These are phyloP conservation scores for Pangasianodon hypophthalmus DNA, from an alignment of 2,113 vertebrate species.

Conservation along the genomic window DNA sequence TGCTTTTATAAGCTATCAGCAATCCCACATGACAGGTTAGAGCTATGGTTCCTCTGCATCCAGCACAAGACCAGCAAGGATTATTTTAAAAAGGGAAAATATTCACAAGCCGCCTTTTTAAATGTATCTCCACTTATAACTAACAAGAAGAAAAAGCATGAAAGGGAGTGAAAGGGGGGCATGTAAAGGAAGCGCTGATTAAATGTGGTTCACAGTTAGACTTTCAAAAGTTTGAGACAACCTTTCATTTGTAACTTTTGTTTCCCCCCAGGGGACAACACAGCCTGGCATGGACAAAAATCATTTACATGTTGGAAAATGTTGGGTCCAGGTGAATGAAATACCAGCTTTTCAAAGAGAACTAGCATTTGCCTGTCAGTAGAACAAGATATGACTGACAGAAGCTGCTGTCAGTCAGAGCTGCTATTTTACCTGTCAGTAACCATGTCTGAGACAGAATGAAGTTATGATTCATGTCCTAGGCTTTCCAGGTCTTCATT, in stretches of 20 bases:
- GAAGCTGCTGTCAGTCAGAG: neutral
- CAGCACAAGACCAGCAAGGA: neutral
- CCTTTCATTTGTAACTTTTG: conserved; percentile 13
- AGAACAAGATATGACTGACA: neutral
- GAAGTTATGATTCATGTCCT: neutral
- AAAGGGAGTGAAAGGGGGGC: neutral
- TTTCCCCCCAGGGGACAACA: neutral
- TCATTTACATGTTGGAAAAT: neutral
- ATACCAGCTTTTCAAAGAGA: neutral
- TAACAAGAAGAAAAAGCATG: neutral
- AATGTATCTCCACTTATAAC: conserved; percentile 6
- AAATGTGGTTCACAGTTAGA: neutral
- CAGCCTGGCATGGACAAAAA: neutral
- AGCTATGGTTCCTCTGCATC: conserved; percentile 39
- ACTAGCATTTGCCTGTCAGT: neutral
- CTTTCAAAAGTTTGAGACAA: conserved; percentile 1
- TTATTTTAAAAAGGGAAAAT: neutral
- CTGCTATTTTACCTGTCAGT: neutral
- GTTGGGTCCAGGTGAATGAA: neutral
- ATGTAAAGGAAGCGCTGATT: neutral
- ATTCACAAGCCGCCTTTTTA: neutral
- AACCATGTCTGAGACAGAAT: neutral
- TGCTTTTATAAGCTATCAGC: conserved; percentile 62
- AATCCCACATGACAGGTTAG: conserved; percentile 26
- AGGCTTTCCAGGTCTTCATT: neutral